Base-by-base conservation (phyloP, 2,797 vertebrate species). In the Lutjanus campechanus region DNA sequence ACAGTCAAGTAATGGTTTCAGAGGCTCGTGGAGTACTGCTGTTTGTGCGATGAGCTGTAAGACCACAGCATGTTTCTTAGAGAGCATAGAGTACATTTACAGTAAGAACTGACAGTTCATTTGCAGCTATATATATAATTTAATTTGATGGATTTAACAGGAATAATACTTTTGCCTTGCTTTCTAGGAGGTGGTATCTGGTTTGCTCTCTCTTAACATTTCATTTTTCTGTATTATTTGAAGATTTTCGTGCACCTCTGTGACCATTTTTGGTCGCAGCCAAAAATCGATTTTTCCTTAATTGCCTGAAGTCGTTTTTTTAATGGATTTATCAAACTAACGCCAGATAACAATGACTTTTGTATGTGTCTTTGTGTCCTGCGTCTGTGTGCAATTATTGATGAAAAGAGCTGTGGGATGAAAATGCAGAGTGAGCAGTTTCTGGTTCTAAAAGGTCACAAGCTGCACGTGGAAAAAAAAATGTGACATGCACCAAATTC, bases 301-400 rank as follows among this genome's bases (percentile, higher is more conserved):
- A 44, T 41, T 22, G n/a, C 20, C n/a, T 54, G 2, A 65, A 68
- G 49, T 47, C 4, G 11, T 67, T 51, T 67, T 76, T 60, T 49
- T 40, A 46, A 69, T 73, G 29, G 61, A 50, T 69, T 69, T 41
- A 61, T 76, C 12, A 56, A 44, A 62, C 13, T 46, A 29, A 67
- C 74, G 54, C 60, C 76, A 78, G 62, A 58, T 59, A 58, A 56
- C 13, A 29, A 51, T 53, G 49, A 51, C 6, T 50, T 79, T 69
- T 55, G 9, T 4, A 41, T 60, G 61, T 72, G 51, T 36, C 36
- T 66, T 36, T 66, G 9, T 55, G 50, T 53, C 5, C 41, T 11
- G 50, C 4, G 29, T 79, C 74, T 85, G 80, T 62, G 17, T 74
- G 55, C 41, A 73, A 74, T 80, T 85, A 82, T 73, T 71, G 55